Evolutionary conservation across 2,797 vertebrate genomes (phyloP).

Genomic region (Intellagama lesueurii): DNA sequence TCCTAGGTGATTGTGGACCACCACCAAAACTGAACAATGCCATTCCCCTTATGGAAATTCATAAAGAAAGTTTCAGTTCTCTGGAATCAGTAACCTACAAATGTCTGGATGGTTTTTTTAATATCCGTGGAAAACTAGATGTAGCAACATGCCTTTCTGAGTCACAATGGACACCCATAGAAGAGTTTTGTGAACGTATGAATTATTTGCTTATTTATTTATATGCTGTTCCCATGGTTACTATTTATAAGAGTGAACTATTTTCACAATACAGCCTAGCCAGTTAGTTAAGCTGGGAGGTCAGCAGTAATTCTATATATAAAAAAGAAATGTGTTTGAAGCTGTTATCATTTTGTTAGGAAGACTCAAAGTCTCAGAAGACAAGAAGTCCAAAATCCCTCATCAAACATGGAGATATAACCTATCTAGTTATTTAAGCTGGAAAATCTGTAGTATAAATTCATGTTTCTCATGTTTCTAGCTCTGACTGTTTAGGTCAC

Average conservation of each 20-base stretch:
- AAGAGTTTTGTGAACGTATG: slow-evolving; percentile 67
- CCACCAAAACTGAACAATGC: slow-evolving; percentile 27
- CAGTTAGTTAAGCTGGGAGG: too few species aligned
- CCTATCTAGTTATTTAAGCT: too few species aligned
- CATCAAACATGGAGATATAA: too few species aligned
- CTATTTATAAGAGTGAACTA: background rate
- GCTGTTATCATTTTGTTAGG: too few species aligned
- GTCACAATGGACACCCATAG: slow-evolving; percentile 20
- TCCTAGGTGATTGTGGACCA: slow-evolving; percentile 19
- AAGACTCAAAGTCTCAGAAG: too few species aligned
- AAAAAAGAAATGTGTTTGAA: too few species aligned
- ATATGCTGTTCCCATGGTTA: background rate
- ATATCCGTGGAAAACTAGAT: slow-evolving; percentile 2
- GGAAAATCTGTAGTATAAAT: too few species aligned
- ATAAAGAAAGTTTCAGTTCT: background rate
- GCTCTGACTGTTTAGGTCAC: too few species aligned
- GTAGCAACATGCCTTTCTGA: fast-evolving
- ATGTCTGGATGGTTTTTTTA: slow-evolving; percentile 41
- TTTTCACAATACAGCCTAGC: too few species aligned
- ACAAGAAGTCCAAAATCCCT: too few species aligned
- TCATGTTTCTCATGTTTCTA: too few species aligned
- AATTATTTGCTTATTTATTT: slow-evolving; percentile 13
- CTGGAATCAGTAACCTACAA: background rate
- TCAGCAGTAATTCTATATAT: too few species aligned
- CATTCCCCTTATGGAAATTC: background rate